phyloP scores from a whole-genome alignment of 2,888 invertebrate genomes.

The Zelleria hepariella region DNA sequence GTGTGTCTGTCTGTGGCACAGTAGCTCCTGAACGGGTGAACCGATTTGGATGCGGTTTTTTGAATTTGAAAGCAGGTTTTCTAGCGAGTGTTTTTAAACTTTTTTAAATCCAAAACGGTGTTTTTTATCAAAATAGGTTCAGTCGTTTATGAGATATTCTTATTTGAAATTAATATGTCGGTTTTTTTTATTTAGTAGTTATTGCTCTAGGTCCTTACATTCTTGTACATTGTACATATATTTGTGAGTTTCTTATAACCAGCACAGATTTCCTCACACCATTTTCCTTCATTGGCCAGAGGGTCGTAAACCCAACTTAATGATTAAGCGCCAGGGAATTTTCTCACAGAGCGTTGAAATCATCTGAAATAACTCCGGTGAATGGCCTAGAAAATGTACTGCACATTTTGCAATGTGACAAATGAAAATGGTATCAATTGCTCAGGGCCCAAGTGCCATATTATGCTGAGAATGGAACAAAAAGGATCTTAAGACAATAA shows the following conservation, averaged over 20 bases:
- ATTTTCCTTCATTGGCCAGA: background rate
- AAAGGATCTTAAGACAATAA: background rate
- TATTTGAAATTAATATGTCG: too few relatives aligned
- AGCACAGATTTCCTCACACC: background rate
- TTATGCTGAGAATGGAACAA: background rate
- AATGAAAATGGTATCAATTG: background rate
- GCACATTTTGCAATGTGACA: background rate
- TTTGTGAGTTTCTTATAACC: background rate
- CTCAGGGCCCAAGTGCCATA: background rate
- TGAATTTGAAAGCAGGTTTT: too few relatives aligned
- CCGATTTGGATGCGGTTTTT: too few relatives aligned
- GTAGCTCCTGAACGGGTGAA: too few relatives aligned
- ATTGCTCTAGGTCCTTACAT: background rate
- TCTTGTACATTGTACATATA: background rate
- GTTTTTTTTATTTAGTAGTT: too few relatives aligned
- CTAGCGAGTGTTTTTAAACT: too few relatives aligned
- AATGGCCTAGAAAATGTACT: too few relatives aligned
- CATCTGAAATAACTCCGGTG: background rate
- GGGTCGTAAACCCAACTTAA: background rate
- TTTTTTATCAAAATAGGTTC: too few relatives aligned
- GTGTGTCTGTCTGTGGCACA: too few relatives aligned
- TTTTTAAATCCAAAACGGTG: too few relatives aligned
- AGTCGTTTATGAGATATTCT: too few relatives aligned
- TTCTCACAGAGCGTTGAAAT: background rate
- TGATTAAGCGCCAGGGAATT: background rate